Evolutionary conservation across 2,113 vertebrate genomes (phyloP), one percentile per base, ranked within the genome.

Genomic region (Crocuta crocuta): DNA sequence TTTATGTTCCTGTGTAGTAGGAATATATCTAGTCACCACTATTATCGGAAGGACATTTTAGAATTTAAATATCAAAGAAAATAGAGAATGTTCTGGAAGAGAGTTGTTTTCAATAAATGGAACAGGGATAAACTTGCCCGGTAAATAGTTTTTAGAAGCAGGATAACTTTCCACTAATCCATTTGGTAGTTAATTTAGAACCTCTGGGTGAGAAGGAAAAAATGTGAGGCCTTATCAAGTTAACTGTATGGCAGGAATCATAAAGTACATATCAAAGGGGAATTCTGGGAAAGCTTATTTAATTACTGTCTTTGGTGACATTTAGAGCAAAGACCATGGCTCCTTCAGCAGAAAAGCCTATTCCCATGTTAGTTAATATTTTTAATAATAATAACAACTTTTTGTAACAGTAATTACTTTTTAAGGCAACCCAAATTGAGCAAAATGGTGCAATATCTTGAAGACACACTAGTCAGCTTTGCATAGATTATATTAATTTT

Each of bases 241-340:
- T 26, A 94, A 70, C 45, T 61, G 39, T 53, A 43, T 98, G 71
- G 26, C 71, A 48, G n/a, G 35, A 58, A 96, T 53, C 73, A 91
- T 43, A 96, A 95, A 86, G 71, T 58, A 2, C 24, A 8, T 88
- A 96, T 96, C 80, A 87, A 96, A 98, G 82, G 12, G 84, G 88
- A 95, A 95, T 93, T 94, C 48, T 82, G 43, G 74, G 53, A 43
- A 79, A 96, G 53, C 89, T 96, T 91, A 78, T 80, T 84, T 83
- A 43, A 43, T 94, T 81, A 95, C 8, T 45, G 45, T 90, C 31
- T 97, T 96, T 48, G 71, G 74, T 95, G 73, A 98, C 97, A 96
- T 79, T 82, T 55, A 73, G 10, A n/a, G 15, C 28, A 53, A 71
- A 80, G 16, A 92, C 7, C 13, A 90, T 96, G 31, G n/a, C 82